phyloP scores from a whole-genome alignment of 2,113 vertebrate genomes.

The Gymnocephalus cernua region DNA sequence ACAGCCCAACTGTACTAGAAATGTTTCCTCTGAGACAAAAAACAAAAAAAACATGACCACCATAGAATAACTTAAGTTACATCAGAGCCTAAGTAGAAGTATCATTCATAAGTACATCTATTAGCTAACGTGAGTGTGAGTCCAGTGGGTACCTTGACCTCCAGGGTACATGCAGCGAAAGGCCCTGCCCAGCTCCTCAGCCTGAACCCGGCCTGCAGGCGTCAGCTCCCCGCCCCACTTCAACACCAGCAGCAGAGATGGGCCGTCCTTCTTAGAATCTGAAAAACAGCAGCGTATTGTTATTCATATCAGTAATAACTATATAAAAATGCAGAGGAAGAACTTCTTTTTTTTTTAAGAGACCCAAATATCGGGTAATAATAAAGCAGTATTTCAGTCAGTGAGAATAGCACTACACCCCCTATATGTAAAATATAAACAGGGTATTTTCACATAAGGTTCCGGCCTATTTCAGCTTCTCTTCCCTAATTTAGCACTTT shows the following conservation, averaged over 20 bases:
- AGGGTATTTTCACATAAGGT: no score
- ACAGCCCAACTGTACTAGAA: no score
- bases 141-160: conserved; percentile 90
- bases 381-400: no score
- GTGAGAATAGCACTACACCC: no score
- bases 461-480: no score
- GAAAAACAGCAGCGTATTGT: conserved; percentile 10
- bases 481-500: no score
- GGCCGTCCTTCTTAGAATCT: conserved; percentile 88
- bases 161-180: conserved; percentile 99
- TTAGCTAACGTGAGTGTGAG: not conserved
- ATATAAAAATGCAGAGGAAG: not conserved
- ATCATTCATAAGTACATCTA: not conserved
- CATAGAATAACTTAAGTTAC: not conserved
- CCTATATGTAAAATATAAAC: no score
- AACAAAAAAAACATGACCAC: not conserved
- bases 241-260: conserved; percentile 92
- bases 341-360: no score
- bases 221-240: conserved; percentile 99
- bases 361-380: no score
- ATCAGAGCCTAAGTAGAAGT: not conserved
- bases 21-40: no score
- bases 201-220: conserved; percentile 94
- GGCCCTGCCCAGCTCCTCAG: conserved; percentile 95
- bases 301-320: not conserved